Evolutionary conservation across 64 coral and sea anemone species (phyloP), one percentile per base, ranked within the genome.

Genomic region (Cladopsammia gracilis): DNA sequence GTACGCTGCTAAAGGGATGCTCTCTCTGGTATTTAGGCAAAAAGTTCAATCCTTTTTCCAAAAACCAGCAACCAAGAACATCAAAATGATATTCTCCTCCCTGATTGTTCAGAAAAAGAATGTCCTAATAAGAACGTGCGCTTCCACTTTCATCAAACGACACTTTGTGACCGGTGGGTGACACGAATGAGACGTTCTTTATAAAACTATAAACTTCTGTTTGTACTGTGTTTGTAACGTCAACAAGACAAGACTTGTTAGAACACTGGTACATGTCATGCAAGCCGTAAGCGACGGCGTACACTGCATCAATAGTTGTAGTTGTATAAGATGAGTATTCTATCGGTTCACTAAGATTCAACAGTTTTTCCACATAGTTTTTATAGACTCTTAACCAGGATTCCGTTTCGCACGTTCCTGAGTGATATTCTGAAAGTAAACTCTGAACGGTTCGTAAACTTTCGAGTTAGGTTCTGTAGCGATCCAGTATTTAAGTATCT

Each of bases 301-400:
- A 90, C 10, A 95, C 88, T 16, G 93, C 89, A 23, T 95, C 93
- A 10, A 91, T 91, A 24, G 93, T 79, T n/a, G 88, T 91, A 15
- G 80, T 91, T 7, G 89, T 91, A 62, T 95, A 95, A 59, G 67
- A 26, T 62, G 60, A 91, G 10, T 87, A 95, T 8, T 95, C 93
- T 9, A 78, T 54, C 10, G 73, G 50, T 4, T 77, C 56, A 50
- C 42, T 85, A 8, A 16, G 58, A 45, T 75, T 89, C 5, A 86
- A 48, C 60, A 89, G 68, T 56, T 89, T 82, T 26, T 57, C 23
- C 47, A 89, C 54, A 1, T 83, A 69, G 3, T 3, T 18, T 52
- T 57, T 25, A 67, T 94, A 88, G 3, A 34, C 15, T 16, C 62
- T 61, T 10, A 94, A 23, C 92, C 92, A 94, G 24, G 82, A 58